Base-by-base conservation (phyloP, 1,140 invertebrate genomes). In the Diploscapter pachys region DNA sequence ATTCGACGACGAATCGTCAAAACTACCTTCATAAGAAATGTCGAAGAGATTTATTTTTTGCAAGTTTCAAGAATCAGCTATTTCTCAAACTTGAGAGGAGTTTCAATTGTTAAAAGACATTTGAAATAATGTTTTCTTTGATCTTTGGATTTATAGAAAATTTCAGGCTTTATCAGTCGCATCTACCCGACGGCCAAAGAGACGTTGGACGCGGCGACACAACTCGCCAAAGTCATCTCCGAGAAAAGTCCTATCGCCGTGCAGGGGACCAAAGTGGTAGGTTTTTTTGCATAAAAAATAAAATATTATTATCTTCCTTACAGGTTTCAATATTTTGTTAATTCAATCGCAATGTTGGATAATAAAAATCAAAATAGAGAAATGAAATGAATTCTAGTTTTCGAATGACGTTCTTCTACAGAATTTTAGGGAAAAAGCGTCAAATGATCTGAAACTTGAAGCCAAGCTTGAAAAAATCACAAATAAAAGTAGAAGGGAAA, bases 171-270 rank as follows among this genome's bases (percentile, higher is more conserved):
- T 0, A 63, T 78, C 65, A 76, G 72, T 11, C 49, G 61, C 51
- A 68, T 72, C 49, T 78, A 11, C 71, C 79, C 63, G 50, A 64
- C 64, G 53, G 54, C 65, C 4, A 61, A 77, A 13, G 91, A 91
- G 70, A 86, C 93, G 86, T 81, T 96, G 6, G 87, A 89, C 55
- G 89, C 88, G 71, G 91, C 92, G 0, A 70, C 95, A 2, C 88
- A 90, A 52, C 72, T 93, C 70, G 95, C 94, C 50, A 89, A 89
- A 80, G 79, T 87, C 59, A 96, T 98, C 79, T 92, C 94, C 9
- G 84, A 82, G n/a, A 94, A 94, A 87, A 96, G 93, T 89, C 96
- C 96, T 5, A 91, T 98, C 51, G 95, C 94, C 3, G 91, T 98
- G 9, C 94, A 97, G 87, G 90, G 90, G 8, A 92, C 92, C 0